These are phyloP conservation scores for Pteruthius melanotis DNA, from an alignment of 2,113 vertebrate species.

Conservation along the genomic window DNA sequence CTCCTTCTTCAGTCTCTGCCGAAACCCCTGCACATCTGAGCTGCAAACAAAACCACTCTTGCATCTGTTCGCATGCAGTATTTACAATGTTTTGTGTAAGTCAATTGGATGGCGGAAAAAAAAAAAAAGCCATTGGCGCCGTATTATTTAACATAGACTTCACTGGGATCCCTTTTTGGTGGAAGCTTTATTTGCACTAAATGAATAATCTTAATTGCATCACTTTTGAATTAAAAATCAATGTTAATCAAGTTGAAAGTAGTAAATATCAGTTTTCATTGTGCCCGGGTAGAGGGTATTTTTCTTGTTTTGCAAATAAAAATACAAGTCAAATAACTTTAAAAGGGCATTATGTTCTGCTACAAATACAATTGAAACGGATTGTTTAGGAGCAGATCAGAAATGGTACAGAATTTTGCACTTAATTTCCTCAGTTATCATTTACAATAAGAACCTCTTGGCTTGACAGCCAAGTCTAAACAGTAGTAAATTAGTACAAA, in stretches of 20 bases:
- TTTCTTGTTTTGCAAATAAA: slow-evolving; percentile 77
- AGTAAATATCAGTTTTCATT: slow-evolving; percentile 81
- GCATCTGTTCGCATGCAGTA: slow-evolving; percentile 79
- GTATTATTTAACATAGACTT: slow-evolving; percentile 76
- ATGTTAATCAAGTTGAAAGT: slow-evolving; percentile 84
- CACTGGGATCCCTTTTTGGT: slow-evolving; percentile 64
- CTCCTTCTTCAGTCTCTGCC: slow-evolving; percentile 60
- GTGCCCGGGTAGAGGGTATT: slow-evolving; percentile 69
- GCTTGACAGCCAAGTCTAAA: slow-evolving; percentile 90
- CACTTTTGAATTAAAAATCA: slow-evolving; percentile 91
- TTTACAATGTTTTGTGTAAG: slow-evolving; percentile 76
- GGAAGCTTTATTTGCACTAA: slow-evolving; percentile 83
- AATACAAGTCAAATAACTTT: slow-evolving; percentile 79
- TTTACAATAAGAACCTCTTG: slow-evolving; percentile 87
- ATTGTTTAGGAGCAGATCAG: slow-evolving; percentile 82
- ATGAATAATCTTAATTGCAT: slow-evolving; percentile 94
- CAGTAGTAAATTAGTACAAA: slow-evolving; percentile 93
- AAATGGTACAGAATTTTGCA: slow-evolving; percentile 89
- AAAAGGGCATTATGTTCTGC: slow-evolving; percentile 78
- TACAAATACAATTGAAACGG: slow-evolving; percentile 82
- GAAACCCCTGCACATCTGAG: slow-evolving; percentile 52
- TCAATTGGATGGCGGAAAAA: slow-evolving; percentile 59
- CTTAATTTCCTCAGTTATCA: slow-evolving; percentile 92
- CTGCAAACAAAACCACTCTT: slow-evolving; percentile 71
- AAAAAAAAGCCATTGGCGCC: slow-evolving; percentile 61